phyloP scores from a whole-genome alignment of 2,113 vertebrate genomes.

The Gambusia affinis region DNA sequence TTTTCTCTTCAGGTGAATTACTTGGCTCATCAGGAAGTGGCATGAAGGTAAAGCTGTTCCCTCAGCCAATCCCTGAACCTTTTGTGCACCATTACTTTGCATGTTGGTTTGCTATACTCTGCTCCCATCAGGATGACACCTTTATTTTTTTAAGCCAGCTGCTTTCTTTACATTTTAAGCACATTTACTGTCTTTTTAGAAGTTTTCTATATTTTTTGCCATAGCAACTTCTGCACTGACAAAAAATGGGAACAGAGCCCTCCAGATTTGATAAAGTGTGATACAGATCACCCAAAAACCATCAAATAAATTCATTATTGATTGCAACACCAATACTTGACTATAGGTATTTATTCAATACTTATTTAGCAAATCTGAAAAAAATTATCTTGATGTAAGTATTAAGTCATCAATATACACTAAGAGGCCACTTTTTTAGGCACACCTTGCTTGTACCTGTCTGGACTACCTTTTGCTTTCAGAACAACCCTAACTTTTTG shows the following conservation, averaged over 20 bases:
- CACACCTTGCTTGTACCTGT: neutral
- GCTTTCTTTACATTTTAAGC: neutral
- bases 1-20: constrained; percentile 28
- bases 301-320: too few species aligned
- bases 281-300: too few species aligned
- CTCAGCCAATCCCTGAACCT: constrained; percentile 25
- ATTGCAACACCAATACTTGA: too few species aligned
- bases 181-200: neutral
- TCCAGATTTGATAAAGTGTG: too few species aligned
- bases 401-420: neutral
- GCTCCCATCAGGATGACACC: constrained; percentile 23
- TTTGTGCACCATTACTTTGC: constrained; percentile 36
- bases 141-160: neutral
- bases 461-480: neutral
- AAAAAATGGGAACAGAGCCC: neutral
- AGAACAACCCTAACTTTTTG: neutral
- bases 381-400: neutral
- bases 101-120: constrained; percentile 19
- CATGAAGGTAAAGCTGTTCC: constrained; percentile 27
- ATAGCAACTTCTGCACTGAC: neutral
- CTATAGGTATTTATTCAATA: too few species aligned
- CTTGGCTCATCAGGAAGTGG: constrained; percentile 47
- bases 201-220: neutral
- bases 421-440: neutral
- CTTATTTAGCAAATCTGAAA: neutral